phyloP scores from a whole-genome alignment of 2,888 invertebrate genomes.

The Drosophila borealis region DNA sequence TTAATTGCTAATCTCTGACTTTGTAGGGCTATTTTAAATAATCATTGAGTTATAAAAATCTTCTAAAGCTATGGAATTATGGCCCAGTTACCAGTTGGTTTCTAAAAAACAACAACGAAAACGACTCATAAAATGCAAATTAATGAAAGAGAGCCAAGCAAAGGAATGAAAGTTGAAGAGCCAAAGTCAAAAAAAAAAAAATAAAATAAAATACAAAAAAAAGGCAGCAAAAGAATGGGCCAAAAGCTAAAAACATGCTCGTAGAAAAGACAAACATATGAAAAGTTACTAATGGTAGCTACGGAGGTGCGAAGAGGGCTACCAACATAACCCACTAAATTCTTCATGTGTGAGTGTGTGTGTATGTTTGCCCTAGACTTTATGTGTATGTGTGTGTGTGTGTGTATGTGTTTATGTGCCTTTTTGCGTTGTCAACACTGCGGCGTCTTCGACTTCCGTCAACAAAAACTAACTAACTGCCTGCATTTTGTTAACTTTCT shows the following conservation, averaged over 20 bases:
- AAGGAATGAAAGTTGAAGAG: slow-evolving; percentile 73
- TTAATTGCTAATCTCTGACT: neutral
- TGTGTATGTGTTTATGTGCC: slow-evolving; percentile 8
- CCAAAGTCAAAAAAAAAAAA: slow-evolving; percentile 29
- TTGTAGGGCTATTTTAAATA: slow-evolving; percentile 17
- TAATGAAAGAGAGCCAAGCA: slow-evolving; percentile 55
- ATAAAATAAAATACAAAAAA: too few relatives aligned
- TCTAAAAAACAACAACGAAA: slow-evolving; percentile 41
- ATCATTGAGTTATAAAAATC: slow-evolving; percentile 23
- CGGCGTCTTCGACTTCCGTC: slow-evolving; percentile 66
- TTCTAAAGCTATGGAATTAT: slow-evolving; percentile 20
- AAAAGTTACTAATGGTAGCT: slow-evolving; percentile 41
- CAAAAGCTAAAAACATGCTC: slow-evolving; percentile 43
- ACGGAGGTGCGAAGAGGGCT: slow-evolving; percentile 51
- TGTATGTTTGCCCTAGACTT: neutral
- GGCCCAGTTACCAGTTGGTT: slow-evolving; percentile 45
- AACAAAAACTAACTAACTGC: slow-evolving; percentile 55
- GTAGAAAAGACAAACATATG: slow-evolving; percentile 52
- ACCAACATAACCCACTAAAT: slow-evolving; percentile 41
- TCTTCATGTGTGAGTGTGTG: slow-evolving; percentile 1
- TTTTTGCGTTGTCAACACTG: slow-evolving; percentile 42
- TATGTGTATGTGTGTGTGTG: slow-evolving; percentile 7
- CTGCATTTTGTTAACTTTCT: slow-evolving; percentile 69
- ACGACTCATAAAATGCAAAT: slow-evolving; percentile 72
- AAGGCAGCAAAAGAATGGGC: slow-evolving; percentile 60